A percentile compares a stretch with the other conserved stretches of the same genome.
Evolutionary conservation across 2,888 invertebrate species (phyloP).

Genomic region (Lochmaea capreae): DNA sequence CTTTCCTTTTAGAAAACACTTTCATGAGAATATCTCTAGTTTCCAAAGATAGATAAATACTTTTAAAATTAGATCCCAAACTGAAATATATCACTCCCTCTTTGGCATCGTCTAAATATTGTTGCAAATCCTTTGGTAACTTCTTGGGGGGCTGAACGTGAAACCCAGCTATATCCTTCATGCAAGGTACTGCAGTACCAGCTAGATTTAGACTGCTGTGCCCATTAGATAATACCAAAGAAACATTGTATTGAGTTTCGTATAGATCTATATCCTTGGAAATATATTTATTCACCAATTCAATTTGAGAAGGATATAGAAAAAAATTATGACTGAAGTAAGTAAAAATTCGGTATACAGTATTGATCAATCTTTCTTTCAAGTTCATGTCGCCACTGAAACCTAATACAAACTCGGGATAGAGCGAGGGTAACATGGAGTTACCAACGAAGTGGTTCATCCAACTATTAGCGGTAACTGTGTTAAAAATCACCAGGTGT

Average conservation of each 20-base stretch:
- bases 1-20: conserved; percentile 70
- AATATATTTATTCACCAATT: conserved; percentile 51
- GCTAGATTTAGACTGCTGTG: conserved; percentile 67
- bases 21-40: conserved; percentile 68
- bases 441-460: conserved; percentile 67
- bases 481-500: conserved; percentile 62
- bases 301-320: conserved; percentile 48
- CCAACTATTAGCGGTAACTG: conserved; percentile 65
- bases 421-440: conserved; percentile 65
- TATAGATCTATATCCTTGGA: conserved; percentile 51
- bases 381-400: conserved; percentile 67
- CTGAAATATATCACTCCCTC: conserved; percentile 71
- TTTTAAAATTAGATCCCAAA: conserved; percentile 71
- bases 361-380: conserved; percentile 67
- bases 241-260: conserved; percentile 50
- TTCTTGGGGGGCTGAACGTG: conserved; percentile 59
- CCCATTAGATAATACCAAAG: conserved; percentile 56
- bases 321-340: conserved; percentile 44
- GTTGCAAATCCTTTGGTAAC: conserved; percentile 64
- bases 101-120: conserved; percentile 66
- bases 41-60: conserved; percentile 67
- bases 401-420: conserved; percentile 64
- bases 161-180: conserved; percentile 70
- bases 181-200: conserved; percentile 68
- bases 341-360: conserved; percentile 58